These are phyloP conservation scores for honey bee (Apis mellifera) DNA, from an alignment of 1,140 invertebrate genomes.

Conservation along the genomic window Amel_HAv3.1 CM009940.2:6888501-6889000, in stretches of 20 bases:
- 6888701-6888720: no score
- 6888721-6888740: neutral
- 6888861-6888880: neutral
- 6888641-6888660: neutral
- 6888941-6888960: slow-evolving; percentile 29
- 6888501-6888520: neutral
- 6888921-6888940: slow-evolving; percentile 13
- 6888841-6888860: slow-evolving; percentile 46
- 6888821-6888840: slow-evolving; percentile 47
- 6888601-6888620: neutral
- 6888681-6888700: neutral
- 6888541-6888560: neutral
- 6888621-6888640: neutral
- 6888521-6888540: neutral
- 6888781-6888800: slow-evolving; percentile 30
- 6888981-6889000: neutral
- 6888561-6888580: neutral
- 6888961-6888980: slow-evolving; percentile 19
- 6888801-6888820: slow-evolving; percentile 36
- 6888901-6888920: neutral
- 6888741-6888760: slow-evolving; percentile 44
- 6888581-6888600: neutral
- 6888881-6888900: slow-evolving; percentile 16
- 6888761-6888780: slow-evolving; percentile 43
- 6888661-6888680: neutral